Evolutionary conservation across 2,888 invertebrate species (phyloP), one percentile per base, ranked within the genome.

Genomic region (Odontocolon sp.): DNA sequence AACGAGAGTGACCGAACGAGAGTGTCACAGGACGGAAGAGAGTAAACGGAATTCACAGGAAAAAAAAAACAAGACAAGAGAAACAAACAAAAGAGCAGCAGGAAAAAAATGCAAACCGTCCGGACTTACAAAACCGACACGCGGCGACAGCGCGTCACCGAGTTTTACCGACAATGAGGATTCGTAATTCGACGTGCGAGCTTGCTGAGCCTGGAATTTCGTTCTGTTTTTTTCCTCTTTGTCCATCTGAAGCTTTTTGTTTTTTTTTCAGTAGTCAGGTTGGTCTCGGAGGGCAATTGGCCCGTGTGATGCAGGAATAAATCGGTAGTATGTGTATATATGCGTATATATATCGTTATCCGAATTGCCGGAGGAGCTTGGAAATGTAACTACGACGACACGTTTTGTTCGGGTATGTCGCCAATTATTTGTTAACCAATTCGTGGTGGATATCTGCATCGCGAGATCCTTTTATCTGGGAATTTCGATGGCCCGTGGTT

Each of bases 121-220:
- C 72, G 68, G 72, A 76, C 77, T 77, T 73, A 57, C 47, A 64
- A 71, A 80, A 79, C 80, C 80, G 78, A 78, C 78, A 80, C 70
- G 81, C 80, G 80, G 79, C 80, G 82, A 81, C 80, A 82, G 80
- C 77, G 78, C 68, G 75, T 77, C 79, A 77, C 78, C 74, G 77
- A 74, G 72, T 69, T 81, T 80, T 67, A 78, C 78, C 67, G 80
- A 81, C 79, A 79, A 82, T 78, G 80, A 80, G 79, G 80, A 81
- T 83, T 82, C 83, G 79, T 81, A 82, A 83, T 85, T 84, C 82
- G 81, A 81, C 80, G 57, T 42, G 68, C 45, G 63, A 72, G 68
- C 26, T 59, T 72, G 80, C 66, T 63, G 78, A 80, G 80, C 80
- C 77, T 82, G 77, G 70, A 79, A 81, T 81, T 68, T 74, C 68